These are phyloP conservation scores for Enteromius unitaeniatus DNA, from an alignment of 2,797 vertebrate genomes.

Conservation along the genomic window DNA sequence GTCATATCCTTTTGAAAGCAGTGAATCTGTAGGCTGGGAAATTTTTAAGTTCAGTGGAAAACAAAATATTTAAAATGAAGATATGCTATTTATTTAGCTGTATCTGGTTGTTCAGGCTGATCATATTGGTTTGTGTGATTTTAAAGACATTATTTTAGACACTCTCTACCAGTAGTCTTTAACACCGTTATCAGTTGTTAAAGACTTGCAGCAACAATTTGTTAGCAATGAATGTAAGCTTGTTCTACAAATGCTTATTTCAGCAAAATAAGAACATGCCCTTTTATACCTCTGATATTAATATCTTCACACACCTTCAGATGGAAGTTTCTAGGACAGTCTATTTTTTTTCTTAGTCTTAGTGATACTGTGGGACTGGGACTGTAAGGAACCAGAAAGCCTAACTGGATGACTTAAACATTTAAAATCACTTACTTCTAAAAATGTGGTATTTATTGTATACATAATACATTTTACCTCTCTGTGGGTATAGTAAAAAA, in stretches of 20 bases:
- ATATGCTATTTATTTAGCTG: background rate
- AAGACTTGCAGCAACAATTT: background rate
- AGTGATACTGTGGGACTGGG: background rate
- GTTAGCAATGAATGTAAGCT: constrained; percentile 1
- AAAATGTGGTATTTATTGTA: background rate
- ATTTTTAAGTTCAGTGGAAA: background rate
- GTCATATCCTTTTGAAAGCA: constrained; percentile 9
- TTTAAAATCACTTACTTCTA: background rate
- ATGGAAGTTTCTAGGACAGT: constrained; percentile 5
- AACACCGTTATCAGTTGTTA: no score
- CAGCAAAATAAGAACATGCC: background rate
- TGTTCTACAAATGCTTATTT: background rate
- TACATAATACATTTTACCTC: background rate
- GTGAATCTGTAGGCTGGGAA: background rate
- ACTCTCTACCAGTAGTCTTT: background rate
- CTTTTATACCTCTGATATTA: background rate
- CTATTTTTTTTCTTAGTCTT: background rate
- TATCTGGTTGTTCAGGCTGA: background rate
- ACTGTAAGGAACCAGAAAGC: background rate
- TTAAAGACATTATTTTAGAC: background rate
- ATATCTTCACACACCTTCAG: background rate
- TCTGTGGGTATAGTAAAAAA: background rate
- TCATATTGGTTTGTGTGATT: background rate
- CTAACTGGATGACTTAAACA: background rate
- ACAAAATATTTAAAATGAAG: constrained; percentile 1